Evolutionary conservation across 2,113 vertebrate species (phyloP), one percentile per base, ranked within the genome.

Genomic region (Forbesichthys papilliferus): DNA sequence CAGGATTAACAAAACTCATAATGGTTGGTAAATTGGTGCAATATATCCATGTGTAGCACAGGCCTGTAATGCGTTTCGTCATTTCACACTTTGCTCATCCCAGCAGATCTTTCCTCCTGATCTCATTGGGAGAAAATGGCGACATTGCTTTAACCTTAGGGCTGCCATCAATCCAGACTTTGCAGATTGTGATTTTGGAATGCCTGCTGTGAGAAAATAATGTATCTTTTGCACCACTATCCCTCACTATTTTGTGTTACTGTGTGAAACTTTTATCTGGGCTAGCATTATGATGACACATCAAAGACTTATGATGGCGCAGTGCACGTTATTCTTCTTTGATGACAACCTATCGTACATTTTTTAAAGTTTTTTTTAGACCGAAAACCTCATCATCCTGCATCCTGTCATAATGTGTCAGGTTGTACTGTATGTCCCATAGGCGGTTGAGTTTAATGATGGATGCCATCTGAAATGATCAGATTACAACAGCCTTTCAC

Each of bases 361-460:
- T 13, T 57, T 63, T 9, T n/a, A 56, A 12, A 55, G 53, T 59
- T 9, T n/a, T 59, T 14, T 59, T 56, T 56, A 55, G 7, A 55
- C 53, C 20, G 33, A 53, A 65, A 53, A 65, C 46, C 46, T 51
- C 52, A 49, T 71, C 36, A 59, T 57, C 52, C 3, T 46, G 52
- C 36, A 42, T 42, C 36, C 36, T 42, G 36, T 74, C 58, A 61
- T 54, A 5, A n/a, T 66, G 36, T 67, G 60, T 69, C 52, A 71
- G 46, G 77, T 3, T 33, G 9, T 34, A 11, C 6, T 33, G 9
- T 34, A 11, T 8, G 56, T 34, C 6, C 3, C 1, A 33, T 5
- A 4, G 56, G 66, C 76, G 63, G 47, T 78, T 71, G 47, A 65
- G 71, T 77, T 74, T 78, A 70, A 36, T 77, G 61, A 56, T 1